These are phyloP conservation scores for Drosophila atripex DNA, from an alignment of 2,888 invertebrate genomes.

Conservation along the genomic window DNA sequence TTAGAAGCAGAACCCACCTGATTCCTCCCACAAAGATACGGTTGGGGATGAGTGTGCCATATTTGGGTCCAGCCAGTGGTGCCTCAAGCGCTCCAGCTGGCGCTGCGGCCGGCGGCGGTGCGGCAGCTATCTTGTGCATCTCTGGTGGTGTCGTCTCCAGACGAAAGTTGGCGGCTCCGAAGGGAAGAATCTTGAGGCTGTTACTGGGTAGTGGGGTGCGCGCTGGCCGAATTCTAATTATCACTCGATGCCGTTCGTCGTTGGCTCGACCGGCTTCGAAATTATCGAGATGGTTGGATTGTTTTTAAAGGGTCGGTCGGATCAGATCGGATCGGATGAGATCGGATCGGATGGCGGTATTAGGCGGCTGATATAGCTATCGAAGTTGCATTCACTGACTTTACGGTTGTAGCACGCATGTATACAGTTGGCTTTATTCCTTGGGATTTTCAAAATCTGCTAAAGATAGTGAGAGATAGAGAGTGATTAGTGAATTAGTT, in stretches of 20 bases:
- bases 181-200: constrained; percentile 82
- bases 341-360: constrained; percentile 17
- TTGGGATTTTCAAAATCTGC: constrained; percentile 28
- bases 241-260: constrained; percentile 8
- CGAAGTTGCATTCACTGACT: constrained; percentile 9
- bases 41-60: constrained; percentile 95
- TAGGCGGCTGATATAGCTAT: constrained; percentile 25
- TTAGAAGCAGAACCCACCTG: constrained; percentile 85
- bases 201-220: constrained; percentile 46
- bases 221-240: constrained; percentile 27
- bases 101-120: constrained; percentile 81
- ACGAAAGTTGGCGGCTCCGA: constrained; percentile 81
- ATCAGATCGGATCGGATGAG: background rate
- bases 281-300: background rate
- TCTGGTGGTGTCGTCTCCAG: constrained; percentile 79
- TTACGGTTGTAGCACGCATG: constrained; percentile 29
- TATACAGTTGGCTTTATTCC: constrained; percentile 19
- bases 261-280: constrained; percentile 7
- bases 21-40: constrained; percentile 98
- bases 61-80: constrained; percentile 85
- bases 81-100: constrained; percentile 81
- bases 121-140: constrained; percentile 82
- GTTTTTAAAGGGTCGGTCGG: too few species aligned
- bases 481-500: constrained; percentile 31
- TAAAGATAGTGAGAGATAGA: constrained; percentile 8